Evolutionary conservation across 2,888 invertebrate species (phyloP), one percentile per base, ranked within the genome.

Genomic region (Ganaspis brasiliensis): DNA sequence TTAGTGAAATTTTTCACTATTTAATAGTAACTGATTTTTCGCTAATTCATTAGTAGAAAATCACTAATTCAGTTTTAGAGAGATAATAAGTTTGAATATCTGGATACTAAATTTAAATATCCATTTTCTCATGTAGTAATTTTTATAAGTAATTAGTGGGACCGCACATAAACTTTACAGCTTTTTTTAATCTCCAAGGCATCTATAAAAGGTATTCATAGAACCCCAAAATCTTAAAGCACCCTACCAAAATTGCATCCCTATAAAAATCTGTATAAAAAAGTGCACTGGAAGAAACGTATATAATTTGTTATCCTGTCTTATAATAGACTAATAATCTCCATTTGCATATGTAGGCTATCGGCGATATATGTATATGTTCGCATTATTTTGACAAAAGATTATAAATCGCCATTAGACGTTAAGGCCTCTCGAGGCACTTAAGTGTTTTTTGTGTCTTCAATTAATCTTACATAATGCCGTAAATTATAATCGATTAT

Each of bases 401-500:
- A 19, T 63, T 14, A 21, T 14, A 40, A 63, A 40, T 84, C 87
- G 86, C 84, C 89, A 85, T 81, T 88, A 88, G 84, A 80, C 84
- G 87, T 89, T 88, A 89, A 91, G 91, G 89, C 90, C 91, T 91
- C 89, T 89, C 87, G 87, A 90, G 91, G 91, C 91, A 89, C 88
- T 90, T 89, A 83, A 83, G 84, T 88, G 87, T 85, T 82, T 83
- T 45, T 63, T 26, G 3, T 67, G 21, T 31, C 26, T 45, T 45
- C 24, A 24, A 45, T 14, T 16, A 24, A 26, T 26, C 14, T 2
- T 56, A 56, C 19, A 24, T 24, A 56, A 21, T 56, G 5, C 8
- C 12, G 12, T 26, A 56, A 21, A 21, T 26, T 56, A 45, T 26
- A 45, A 40, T 26, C 21, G 24, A 45, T 8, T 40, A 45, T 67